phyloP scores from a whole-genome alignment of 2,888 invertebrate species.

The Synergus umbraculus region DNA sequence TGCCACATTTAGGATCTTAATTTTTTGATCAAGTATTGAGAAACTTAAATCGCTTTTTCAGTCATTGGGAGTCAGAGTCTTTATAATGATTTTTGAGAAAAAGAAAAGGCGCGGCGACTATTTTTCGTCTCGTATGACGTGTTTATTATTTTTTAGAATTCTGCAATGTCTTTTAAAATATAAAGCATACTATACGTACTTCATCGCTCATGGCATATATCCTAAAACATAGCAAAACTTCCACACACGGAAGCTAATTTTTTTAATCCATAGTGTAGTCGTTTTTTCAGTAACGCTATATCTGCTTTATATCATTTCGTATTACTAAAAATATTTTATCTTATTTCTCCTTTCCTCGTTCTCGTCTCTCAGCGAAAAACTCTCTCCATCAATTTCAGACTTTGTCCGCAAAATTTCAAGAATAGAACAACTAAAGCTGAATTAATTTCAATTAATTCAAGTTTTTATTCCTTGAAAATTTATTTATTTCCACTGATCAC shows the following conservation, averaged over 20 bases:
- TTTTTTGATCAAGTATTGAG: background rate
- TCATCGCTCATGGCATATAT: background rate
- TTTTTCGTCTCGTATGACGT: background rate
- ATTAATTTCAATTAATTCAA: background rate
- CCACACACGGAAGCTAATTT: slow-evolving; percentile 4
- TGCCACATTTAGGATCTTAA: background rate
- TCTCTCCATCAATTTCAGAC: slow-evolving; percentile 22
- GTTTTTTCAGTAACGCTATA: slow-evolving; percentile 47
- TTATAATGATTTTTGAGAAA: slow-evolving; percentile 2
- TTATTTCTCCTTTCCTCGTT: slow-evolving; percentile 50
- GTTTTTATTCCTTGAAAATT: background rate
- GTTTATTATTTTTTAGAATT: slow-evolving; percentile 35
- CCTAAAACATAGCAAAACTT: background rate
- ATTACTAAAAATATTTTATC: slow-evolving; percentile 65
- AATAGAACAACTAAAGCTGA: background rate
- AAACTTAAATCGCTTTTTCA: slow-evolving; percentile 11
- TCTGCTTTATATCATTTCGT: slow-evolving; percentile 48
- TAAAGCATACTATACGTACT: slow-evolving; percentile 49
- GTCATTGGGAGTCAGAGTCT: slow-evolving; percentile 15
- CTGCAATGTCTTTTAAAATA: slow-evolving; percentile 49
- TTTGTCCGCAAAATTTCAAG: slow-evolving; percentile 6
- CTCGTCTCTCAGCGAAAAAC: slow-evolving; percentile 43
- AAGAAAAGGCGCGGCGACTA: slow-evolving; percentile 7
- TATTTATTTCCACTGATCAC: background rate
- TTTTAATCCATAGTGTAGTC: slow-evolving; percentile 38